Evolutionary conservation across 2,888 invertebrate species (phyloP), one percentile per base, ranked within the genome.

Genomic region (Epinotia brunnichana): DNA sequence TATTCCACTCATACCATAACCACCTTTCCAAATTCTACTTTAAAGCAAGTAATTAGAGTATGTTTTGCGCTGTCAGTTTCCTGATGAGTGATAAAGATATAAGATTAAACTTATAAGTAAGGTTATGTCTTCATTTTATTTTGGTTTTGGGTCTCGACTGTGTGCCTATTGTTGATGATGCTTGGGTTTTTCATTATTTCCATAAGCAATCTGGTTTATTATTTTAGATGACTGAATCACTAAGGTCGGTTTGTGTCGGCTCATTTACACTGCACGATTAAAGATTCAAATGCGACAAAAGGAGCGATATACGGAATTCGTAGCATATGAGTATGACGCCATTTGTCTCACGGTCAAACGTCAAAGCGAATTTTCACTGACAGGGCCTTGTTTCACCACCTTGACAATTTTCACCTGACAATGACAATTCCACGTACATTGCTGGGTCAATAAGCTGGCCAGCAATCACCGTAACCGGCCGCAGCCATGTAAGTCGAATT

Each of bases 51-150:
- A 3, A 68, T 75, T 74, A 76, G 74, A 56, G 74, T 68, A 54
- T 75, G 17, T 53, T 67, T 56, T 48, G 1, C 21, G 11, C 15
- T 44, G 3, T 21, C 3, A 10, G 15, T 60, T 39, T 39, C 11
- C 10, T 62, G 67, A 68, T 63, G 54, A 48, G 77, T 77, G 83
- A 85, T 84, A 83, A 84, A 81, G 79, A 73, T 73, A 61, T 44
- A 74, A 78, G 84, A 86, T 87, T 87, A 84, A 83, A 81, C 41
- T 66, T 39, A 54, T 63, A 82, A 80, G 81, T 82, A 77, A 74
- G 77, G 79, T 76, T 76, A 87, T 85, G 85, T 81, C 83, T 86
- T 85, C 82, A 86, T 87, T 86, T 86, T 82, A 83, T 84, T 84
- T 82, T 76, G 81, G 79, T 79, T 39, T 44, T 56, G 60, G 48